A percentile compares a stretch with the other conserved stretches of the same genome.
Evolutionary conservation across 35 echinoderm and acorn worm species (phyloP).

Genomic region (Apostichopus japonicus): DNA sequence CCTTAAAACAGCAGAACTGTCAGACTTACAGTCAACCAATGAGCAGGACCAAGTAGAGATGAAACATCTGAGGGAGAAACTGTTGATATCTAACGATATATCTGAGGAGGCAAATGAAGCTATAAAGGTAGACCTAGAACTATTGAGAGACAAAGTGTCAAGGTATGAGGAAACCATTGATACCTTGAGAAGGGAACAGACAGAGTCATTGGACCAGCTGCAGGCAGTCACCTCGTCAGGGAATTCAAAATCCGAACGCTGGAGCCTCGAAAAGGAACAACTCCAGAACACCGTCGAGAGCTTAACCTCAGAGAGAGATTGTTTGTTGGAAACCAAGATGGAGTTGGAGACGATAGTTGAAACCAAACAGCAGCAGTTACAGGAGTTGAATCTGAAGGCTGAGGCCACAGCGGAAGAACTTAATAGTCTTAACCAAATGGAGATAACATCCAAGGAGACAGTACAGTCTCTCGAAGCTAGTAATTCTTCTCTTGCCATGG

Average conservation of each 20-base stretch:
- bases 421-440: not conserved
- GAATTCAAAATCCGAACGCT: not conserved
- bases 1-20: not conserved
- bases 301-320: constrained; percentile 45
- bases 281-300: constrained; percentile 9
- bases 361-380: constrained; percentile 20
- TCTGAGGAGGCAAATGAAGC: constrained; percentile 33
- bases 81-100: constrained; percentile 12
- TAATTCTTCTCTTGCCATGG: not conserved
- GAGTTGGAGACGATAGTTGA: constrained; percentile 41
- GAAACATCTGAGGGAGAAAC: constrained; percentile 16
- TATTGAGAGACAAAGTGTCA: constrained; percentile 8
- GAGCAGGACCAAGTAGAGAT: constrained; percentile 37
- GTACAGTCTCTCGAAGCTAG: constrained; percentile 29
- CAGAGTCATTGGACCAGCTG: constrained; percentile 1
- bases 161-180: constrained; percentile 20
- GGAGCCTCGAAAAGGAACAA: constrained; percentile 47
- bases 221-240: not conserved
- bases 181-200: constrained; percentile 9
- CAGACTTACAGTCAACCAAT: constrained; percentile 7
- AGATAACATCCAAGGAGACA: constrained; percentile 8
- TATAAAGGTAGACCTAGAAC: not conserved
- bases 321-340: not conserved
- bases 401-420: constrained; percentile 21
- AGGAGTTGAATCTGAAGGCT: constrained; percentile 1